phyloP scores from a whole-genome alignment of 2,113 vertebrate species.

The Carassius auratus region DNA sequence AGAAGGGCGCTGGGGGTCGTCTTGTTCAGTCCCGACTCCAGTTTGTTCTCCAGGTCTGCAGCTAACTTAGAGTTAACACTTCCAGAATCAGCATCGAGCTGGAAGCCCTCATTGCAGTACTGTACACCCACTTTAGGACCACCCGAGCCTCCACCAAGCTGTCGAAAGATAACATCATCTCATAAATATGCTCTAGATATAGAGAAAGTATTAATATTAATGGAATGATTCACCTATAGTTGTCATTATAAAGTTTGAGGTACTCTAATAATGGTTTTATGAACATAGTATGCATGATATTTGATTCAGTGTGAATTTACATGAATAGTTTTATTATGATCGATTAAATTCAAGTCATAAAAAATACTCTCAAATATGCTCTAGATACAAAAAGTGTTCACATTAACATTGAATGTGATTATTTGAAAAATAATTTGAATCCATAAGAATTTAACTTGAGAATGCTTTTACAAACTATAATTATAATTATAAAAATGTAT shows the following conservation, averaged over 20 bases:
- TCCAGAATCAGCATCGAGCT: conserved; percentile 61
- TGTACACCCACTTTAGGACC: conserved; percentile 66
- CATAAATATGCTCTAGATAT: neutral
- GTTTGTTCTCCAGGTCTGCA: conserved; percentile 20
- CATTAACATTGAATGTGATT: neutral
- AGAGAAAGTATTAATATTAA: neutral
- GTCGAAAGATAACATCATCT: neutral
- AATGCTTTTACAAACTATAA: too few relatives aligned
- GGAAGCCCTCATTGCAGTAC: conserved; percentile 72
- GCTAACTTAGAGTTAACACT: conserved; percentile 43
- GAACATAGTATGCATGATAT: neutral
- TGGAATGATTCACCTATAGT: neutral
- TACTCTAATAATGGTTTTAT: neutral
- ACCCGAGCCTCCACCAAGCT: conserved; percentile 62
- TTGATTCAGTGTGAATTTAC: neutral
- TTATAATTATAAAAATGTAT: too few relatives aligned
- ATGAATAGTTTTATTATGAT: too few relatives aligned
- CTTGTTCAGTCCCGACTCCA: neutral
- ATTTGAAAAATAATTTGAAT: too few relatives aligned
- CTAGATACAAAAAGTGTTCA: too few relatives aligned
- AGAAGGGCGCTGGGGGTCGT: neutral
- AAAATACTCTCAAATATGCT: too few relatives aligned
- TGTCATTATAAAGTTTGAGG: too few relatives aligned
- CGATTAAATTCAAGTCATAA: too few relatives aligned
- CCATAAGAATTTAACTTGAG: neutral